Conservation (phyloP, 2,113 vertebrate species). For the Ammospiza nelsoni region DNA sequence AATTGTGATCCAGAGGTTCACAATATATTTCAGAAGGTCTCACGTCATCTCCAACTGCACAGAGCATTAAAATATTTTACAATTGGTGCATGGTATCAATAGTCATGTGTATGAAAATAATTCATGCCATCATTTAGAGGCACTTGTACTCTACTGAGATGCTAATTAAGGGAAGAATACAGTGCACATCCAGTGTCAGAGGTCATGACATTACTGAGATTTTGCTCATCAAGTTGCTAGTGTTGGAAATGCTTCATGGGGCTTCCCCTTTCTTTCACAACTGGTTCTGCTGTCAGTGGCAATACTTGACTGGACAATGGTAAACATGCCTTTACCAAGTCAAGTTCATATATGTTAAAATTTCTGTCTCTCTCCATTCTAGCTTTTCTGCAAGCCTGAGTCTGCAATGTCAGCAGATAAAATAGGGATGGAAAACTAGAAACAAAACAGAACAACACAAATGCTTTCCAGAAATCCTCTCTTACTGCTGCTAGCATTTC, state of each 20-base stretch:
- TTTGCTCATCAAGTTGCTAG: background rate
- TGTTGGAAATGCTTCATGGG: background rate
- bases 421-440: background rate
- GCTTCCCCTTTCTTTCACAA: background rate
- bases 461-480: background rate
- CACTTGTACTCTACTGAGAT: background rate
- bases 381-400: background rate
- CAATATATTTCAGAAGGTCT: slow-evolving; percentile 10
- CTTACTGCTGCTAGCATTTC: background rate
- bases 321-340: background rate
- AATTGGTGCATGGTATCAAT: background rate
- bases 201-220: background rate
- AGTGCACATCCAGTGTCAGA: background rate
- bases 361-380: background rate
- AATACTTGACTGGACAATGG: background rate
- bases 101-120: background rate
- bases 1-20: background rate
- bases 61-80: slow-evolving; percentile 3
- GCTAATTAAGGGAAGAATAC: background rate
- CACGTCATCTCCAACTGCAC: background rate
- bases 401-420: background rate
- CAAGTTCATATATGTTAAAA: background rate
- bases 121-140: background rate
- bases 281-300: background rate
- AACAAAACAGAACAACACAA: background rate